Conservation (phyloP, 2,888 invertebrate genomes). For the Thymelicus sylvestris region DNA sequence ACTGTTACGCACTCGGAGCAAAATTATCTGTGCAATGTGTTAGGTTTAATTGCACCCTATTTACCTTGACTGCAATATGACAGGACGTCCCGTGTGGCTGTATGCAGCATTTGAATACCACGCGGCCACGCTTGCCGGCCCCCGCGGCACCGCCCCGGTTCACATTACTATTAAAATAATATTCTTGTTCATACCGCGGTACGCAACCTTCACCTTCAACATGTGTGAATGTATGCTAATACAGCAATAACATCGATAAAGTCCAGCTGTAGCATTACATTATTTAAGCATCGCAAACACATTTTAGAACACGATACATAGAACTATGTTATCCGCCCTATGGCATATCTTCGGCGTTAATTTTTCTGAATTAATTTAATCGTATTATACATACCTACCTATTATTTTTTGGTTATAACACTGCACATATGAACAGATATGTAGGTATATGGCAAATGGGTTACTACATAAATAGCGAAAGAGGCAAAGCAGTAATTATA, state of each 20-base stretch:
- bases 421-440: too few relatives aligned
- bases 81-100: conserved; percentile 16
- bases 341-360: too few relatives aligned
- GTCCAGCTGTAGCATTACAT: not conserved
- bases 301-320: too few relatives aligned
- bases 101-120: conserved; percentile 5
- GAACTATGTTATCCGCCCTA: too few relatives aligned
- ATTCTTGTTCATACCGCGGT: conserved; percentile 16
- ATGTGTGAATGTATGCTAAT: not conserved
- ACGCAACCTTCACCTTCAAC: conserved; percentile 16
- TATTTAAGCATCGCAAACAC: not conserved
- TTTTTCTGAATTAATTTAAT: too few relatives aligned
- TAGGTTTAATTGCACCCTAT: conserved; percentile 17
- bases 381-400: too few relatives aligned
- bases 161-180: conserved; percentile 22
- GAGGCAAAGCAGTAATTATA: too few relatives aligned
- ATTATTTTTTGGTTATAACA: too few relatives aligned
- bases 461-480: too few relatives aligned
- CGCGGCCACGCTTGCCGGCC: conserved; percentile 1
- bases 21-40: not conserved
- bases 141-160: conserved; percentile 7
- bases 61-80: conserved; percentile 29
- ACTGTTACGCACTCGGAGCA: not conserved
- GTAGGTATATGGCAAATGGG: too few relatives aligned
- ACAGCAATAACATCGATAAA: not conserved